These are phyloP conservation scores for Macrotrachela quadricornifera DNA, from an alignment of 1,140 invertebrate genomes.

Conservation along the genomic window DNA sequence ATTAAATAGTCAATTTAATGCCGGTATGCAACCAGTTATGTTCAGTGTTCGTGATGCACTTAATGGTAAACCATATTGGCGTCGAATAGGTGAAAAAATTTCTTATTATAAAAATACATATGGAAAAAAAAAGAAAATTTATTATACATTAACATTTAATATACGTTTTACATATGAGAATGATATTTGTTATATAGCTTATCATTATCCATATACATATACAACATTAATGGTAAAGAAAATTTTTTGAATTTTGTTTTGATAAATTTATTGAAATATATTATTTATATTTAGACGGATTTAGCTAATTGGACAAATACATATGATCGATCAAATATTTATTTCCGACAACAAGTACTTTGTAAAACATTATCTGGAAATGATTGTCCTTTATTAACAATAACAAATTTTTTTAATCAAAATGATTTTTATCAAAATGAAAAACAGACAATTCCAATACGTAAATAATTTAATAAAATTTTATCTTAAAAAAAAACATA, in stretches of 20 bases:
- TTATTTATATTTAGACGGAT: slow-evolving; percentile 36
- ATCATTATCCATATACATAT: slow-evolving; percentile 90
- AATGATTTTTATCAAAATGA: too few species aligned
- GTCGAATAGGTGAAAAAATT: slow-evolving; percentile 47
- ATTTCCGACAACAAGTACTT: slow-evolving; percentile 44
- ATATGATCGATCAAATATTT: slow-evolving; percentile 22
- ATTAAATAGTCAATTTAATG: slow-evolving; percentile 62
- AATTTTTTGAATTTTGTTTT: slow-evolving; percentile 36
- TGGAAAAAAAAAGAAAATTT: background rate
- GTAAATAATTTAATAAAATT: slow-evolving; percentile 18
- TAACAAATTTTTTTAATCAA: slow-evolving; percentile 40
- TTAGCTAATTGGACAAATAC: slow-evolving; percentile 44
- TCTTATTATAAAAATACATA: slow-evolving; percentile 46
- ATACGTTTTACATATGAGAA: slow-evolving; percentile 66
- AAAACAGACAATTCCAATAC: too few species aligned
- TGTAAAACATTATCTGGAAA: slow-evolving; percentile 63
- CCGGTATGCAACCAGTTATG: slow-evolving; percentile 68
- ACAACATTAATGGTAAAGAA: slow-evolving; percentile 25
- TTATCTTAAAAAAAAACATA: slow-evolving; percentile 11
- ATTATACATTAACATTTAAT: slow-evolving; percentile 65
- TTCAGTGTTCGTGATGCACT: slow-evolving; percentile 53
- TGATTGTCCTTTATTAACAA: slow-evolving; percentile 52
- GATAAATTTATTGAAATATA: background rate
- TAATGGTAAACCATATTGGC: slow-evolving; percentile 46
- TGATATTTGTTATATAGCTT: slow-evolving; percentile 77